Evolutionary conservation across 1,140 invertebrate species (phyloP).

Genomic region (Phenacoccus solenopsis): DNA sequence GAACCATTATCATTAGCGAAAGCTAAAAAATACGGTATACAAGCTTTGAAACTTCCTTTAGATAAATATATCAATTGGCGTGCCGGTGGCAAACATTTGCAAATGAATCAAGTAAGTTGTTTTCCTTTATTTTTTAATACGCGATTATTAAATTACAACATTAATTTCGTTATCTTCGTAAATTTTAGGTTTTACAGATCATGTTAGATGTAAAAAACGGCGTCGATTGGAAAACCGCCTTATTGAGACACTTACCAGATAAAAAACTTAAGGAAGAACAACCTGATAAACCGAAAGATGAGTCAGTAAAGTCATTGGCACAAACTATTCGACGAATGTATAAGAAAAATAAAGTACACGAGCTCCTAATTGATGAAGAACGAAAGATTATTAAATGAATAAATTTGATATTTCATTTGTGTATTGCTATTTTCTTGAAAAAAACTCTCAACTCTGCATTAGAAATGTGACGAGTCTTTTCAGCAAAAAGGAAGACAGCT

Average conservation of each 20-base stretch:
- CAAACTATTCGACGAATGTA: neutral
- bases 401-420: too few relatives aligned
- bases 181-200: neutral
- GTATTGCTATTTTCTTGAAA: too few relatives aligned
- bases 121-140: neutral
- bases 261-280: constrained; percentile 20
- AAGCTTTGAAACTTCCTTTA: constrained; percentile 64
- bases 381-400: too few relatives aligned
- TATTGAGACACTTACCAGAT: constrained; percentile 22
- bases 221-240: constrained; percentile 21
- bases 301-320: constrained; percentile 10
- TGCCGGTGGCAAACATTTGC: constrained; percentile 58
- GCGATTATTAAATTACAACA: too few relatives aligned
- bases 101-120: constrained; percentile 45
- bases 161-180: neutral
- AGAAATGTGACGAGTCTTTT: too few relatives aligned
- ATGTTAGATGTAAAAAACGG: constrained; percentile 21
- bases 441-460: too few relatives aligned
- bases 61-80: constrained; percentile 63
- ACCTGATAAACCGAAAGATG: neutral
- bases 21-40: constrained; percentile 66
- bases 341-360: neutral
- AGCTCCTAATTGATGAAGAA: neutral
- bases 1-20: constrained; percentile 70
- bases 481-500: too few relatives aligned